These are phyloP conservation scores for Spheniscus humboldti DNA, from an alignment of 2,797 vertebrate species.

Conservation along the genomic window DNA sequence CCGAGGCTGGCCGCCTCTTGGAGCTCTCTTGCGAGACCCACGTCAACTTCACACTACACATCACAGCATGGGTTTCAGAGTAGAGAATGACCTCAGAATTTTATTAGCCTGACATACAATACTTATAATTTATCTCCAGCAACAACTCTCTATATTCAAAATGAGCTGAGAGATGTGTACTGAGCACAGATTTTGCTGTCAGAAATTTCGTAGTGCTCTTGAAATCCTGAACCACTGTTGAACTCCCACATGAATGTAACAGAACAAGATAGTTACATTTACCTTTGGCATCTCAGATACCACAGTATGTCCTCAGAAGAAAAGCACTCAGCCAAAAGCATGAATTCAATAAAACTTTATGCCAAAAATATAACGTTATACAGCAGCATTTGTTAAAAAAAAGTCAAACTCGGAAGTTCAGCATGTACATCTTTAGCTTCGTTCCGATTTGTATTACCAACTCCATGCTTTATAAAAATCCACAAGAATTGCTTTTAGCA, in stretches of 20 bases:
- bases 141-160: neutral
- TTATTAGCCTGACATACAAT: neutral
- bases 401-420: neutral
- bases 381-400: neutral
- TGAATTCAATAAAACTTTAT: neutral
- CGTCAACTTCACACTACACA: fast-evolving
- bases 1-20: neutral
- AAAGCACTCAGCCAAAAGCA: neutral
- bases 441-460: neutral
- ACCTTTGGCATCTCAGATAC: neutral
- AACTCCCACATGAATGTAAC: neutral
- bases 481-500: neutral
- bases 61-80: fast-evolving
- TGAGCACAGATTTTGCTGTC: neutral
- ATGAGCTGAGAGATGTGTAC: neutral
- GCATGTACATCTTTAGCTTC: fast-evolving
- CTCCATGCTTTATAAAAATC: neutral
- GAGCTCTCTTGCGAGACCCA: fast-evolving
- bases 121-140: neutral
- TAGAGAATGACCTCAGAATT: neutral
- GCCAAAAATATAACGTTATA: neutral
- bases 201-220: neutral
- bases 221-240: neutral
- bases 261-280: neutral
- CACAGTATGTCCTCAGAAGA: neutral